Evolutionary conservation across 2,797 vertebrate genomes (phyloP).

Genomic region (Odontamblyopus lacepedii): DNA sequence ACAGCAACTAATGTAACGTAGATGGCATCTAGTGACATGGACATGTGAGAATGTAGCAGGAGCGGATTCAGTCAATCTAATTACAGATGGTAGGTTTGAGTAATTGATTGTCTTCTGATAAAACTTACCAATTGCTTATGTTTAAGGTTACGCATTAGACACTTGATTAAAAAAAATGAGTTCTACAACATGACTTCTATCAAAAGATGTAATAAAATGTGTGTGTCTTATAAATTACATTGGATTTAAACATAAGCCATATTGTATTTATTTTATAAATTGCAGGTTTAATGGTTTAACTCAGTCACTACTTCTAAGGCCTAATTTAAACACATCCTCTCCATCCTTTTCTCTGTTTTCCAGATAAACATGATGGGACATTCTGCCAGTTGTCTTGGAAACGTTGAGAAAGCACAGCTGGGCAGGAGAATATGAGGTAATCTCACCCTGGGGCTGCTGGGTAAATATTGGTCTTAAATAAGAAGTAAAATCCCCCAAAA

Average conservation of each 20-base stretch:
- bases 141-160: background rate
- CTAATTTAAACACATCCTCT: conserved; percentile 36
- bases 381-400: conserved; percentile 90
- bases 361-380: conserved; percentile 90
- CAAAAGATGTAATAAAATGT: background rate
- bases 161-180: too few relatives aligned
- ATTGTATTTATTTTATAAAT: background rate
- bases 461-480: conserved; percentile 97
- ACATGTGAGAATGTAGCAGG: too few relatives aligned
- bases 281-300: background rate
- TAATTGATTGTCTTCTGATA: too few relatives aligned
- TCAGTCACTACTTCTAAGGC: background rate
- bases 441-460: conserved; percentile 89
- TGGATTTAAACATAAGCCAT: background rate
- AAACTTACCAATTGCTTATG: too few relatives aligned
- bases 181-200: too few relatives aligned
- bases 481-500: conserved; percentile 82
- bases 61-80: too few relatives aligned
- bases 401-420: conserved; percentile 94
- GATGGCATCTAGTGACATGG: too few relatives aligned
- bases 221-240: background rate
- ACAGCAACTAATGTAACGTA: too few relatives aligned
- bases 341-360: conserved; percentile 78
- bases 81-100: too few relatives aligned
- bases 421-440: conserved; percentile 92